Evolutionary conservation across 2,113 vertebrate genomes (phyloP), one percentile per base, ranked within the genome.

Genomic region (Polypterus bichir): DNA sequence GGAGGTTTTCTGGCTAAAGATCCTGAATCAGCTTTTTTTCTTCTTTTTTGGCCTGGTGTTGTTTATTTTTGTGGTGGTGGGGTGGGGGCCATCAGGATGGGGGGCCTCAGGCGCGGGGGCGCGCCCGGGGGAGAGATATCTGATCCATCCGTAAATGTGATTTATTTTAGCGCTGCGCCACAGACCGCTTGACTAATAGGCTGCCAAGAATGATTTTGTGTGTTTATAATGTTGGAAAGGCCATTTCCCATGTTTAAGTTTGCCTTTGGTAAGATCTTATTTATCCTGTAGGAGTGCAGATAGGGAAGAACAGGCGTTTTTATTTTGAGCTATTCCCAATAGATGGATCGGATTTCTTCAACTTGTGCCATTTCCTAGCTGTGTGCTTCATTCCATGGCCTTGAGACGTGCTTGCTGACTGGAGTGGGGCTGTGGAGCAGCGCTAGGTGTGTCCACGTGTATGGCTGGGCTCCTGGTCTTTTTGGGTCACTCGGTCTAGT

Each of bases 271-370:
- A 78, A 84, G 84, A 87, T 87, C 82, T 87, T 85, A 86, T 87
- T 88, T 87, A 85, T n/a, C n/a, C n/a, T n/a, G n/a, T 83, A 82
- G 80, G n/a, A 86, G 79, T 74, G 76, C 72, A 60, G 78, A 85
- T 84, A 86, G 81, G 82, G 80, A 79, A 85, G 84, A 86, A 85
- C 81, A 82, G 78, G 84, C 77, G 74, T 74, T 81, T 83, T 85
- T 88, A 88, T 88, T 88, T 86, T 84, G 65, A 80, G 81, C 77
- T 83, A 81, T 84, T 86, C 84, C 86, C 86, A 79, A 75, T 75
- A 82, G 83, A 87, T 77, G 79, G 81, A 77, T 86, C 78, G 70
- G 65, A 80, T 83, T 82, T 77, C 79, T 83, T 67, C 74, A 60
- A 73, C 76, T 71, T 67, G 72, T 78, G 64, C 68, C 3, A 73